Evolutionary conservation across 2,113 vertebrate species (phyloP), one percentile per base, ranked within the genome.

Genomic region (Callorhinus ursinus): DNA sequence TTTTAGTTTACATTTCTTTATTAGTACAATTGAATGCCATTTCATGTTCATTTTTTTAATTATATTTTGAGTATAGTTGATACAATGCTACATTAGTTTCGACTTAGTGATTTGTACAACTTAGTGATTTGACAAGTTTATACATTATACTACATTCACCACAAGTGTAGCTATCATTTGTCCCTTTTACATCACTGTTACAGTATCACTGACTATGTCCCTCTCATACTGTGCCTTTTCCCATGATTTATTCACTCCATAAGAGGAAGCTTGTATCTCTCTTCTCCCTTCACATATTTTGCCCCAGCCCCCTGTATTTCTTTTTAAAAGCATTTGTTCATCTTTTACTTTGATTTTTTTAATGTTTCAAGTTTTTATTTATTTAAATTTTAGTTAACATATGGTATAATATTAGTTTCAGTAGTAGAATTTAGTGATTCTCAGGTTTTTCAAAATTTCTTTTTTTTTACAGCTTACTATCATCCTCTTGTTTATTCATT

Each of bases 1-100:
- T 82, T 92, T 90, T 85, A 65, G 22, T 22, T 82, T 90, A 59
- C 8, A 53, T 86, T 93, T 88, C 16, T 93, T 72, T 84, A 22
- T 76, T 90, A 72, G 51, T 86, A 4, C 46, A 14, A 2, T 59
- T 86, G 8, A 87, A 13, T 65, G 16, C 4, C 18, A 39, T 87
- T 72, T 86, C 7, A 49, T 24, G 26, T 94, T 90, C 9, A 2
- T 71, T 11, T 71, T 7, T 69, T 69, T 36, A 36, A 71, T 71
- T 71, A 71, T 39, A 39, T 71, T 71, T 71, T 71, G 69, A 71
- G 19, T 36, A 71, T 36, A 22, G 19, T 71, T 39, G n/a, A 39
- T 19, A n/a, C 16, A 11, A 36, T 71, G n/a, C 19, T 39, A 71
- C 19, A 36, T 71, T 71, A 39, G 69, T 71, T 71, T 39, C n/a